A percentile compares a stretch with the other conserved stretches of the same genome.
Evolutionary conservation across 2,113 vertebrate genomes (phyloP).

Genomic region (Pedetes capensis): DNA sequence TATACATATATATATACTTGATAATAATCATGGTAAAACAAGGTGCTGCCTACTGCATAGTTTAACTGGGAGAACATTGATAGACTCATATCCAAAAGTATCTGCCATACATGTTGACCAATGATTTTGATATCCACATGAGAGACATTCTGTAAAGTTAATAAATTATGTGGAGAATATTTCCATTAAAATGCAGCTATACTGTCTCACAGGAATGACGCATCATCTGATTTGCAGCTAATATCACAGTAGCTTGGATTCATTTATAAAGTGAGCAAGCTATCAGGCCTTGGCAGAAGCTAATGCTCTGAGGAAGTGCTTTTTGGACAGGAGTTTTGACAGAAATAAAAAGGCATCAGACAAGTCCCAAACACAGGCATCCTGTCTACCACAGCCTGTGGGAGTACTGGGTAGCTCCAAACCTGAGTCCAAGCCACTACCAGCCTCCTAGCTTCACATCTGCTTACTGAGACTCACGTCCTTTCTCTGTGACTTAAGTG

Average conservation of each 20-base stretch:
- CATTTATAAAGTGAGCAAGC: background rate
- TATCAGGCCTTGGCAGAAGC: background rate
- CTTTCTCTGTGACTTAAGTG: background rate
- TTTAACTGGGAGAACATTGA: background rate
- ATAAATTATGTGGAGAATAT: background rate
- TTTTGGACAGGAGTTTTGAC: background rate
- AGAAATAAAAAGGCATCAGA: background rate
- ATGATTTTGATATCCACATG: background rate
- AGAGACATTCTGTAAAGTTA: background rate
- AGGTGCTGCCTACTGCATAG: background rate
- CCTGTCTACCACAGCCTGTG: fast-evolving
- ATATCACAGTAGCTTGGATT: background rate
- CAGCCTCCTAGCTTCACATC: background rate
- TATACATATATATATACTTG: background rate
- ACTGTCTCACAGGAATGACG: background rate
- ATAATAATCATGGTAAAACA: background rate
- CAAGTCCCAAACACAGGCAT: background rate
- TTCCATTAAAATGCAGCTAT: background rate
- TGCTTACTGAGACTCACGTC: background rate
- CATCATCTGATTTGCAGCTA: background rate
- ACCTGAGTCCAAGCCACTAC: background rate
- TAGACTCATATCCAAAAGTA: background rate
- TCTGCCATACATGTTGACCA: background rate
- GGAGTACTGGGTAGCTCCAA: background rate
- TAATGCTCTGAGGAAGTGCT: background rate